Percentiles rank a stretch among this genome's conserved stretches.
Conservation (phyloP, 2,113 vertebrate genomes). For the Sturnus vulgaris region DNA sequence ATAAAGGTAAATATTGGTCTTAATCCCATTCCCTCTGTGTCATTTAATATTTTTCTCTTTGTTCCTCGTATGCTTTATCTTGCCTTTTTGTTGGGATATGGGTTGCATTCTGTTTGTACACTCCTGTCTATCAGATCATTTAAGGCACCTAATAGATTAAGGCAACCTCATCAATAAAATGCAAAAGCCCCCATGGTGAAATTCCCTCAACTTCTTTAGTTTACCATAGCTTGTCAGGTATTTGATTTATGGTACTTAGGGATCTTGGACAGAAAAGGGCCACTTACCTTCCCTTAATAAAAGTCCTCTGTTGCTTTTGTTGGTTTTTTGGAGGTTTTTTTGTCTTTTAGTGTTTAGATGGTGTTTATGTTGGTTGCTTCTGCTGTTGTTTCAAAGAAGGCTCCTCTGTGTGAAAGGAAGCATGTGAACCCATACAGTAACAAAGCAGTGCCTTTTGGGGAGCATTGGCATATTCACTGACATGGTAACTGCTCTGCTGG, state of each 20-base stretch:
- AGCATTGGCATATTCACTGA: neutral
- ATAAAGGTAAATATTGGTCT: neutral
- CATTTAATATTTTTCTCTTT: neutral
- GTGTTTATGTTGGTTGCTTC: neutral
- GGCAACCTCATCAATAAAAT: neutral
- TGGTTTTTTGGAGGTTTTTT: neutral
- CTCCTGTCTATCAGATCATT: neutral
- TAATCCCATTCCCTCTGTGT: neutral
- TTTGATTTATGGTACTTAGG: neutral
- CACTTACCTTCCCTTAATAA: neutral
- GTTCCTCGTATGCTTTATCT: neutral
- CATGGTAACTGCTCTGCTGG: slow-evolving; percentile 26
- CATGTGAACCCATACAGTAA: neutral
- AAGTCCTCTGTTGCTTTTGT: neutral
- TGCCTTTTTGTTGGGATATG: neutral
- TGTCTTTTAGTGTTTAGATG: neutral
- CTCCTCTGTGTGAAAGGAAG: neutral
- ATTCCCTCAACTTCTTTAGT: neutral
- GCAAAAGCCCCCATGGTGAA: neutral
- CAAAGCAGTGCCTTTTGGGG: slow-evolving; percentile 8
- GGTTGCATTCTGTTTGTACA: neutral
- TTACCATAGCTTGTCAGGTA: neutral
- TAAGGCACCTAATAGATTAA: neutral
- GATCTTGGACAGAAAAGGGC: neutral
- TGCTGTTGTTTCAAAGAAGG: neutral